Evolutionary conservation across 2,888 invertebrate genomes (phyloP), one percentile per base, ranked within the genome.

Genomic region (Nyleta sp.): DNA sequence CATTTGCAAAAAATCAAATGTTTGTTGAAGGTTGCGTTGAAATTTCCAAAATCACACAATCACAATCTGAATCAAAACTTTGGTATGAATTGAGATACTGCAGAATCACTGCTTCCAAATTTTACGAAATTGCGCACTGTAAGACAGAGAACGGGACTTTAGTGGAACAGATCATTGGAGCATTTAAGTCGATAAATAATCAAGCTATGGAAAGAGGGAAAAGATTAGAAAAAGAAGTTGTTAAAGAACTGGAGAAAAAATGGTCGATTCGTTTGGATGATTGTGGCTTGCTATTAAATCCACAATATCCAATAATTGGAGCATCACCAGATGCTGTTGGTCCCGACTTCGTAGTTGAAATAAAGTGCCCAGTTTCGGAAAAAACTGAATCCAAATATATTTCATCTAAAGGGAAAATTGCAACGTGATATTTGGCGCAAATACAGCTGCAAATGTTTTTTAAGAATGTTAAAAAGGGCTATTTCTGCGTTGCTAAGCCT

Each of bases 391-490:
- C 24, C 31, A 70, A 76, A 18, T 76, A 76, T 40, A 64, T 76
- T 11, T 6, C 42, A 17, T 52, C 8, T 13, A 18, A 40, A 2
- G 70, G 59, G 13, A 62, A 42, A 68, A 62, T 76, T 0, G 15
- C n/a, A 11, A 62, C 28, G 0, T 68, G 42, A 68, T 73, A 46
- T 35, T 31, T 35, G 6, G 70, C 68, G 7, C 85, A 86, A 70
- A 78, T 86, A n/a, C 81, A 85, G 31, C 15, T 85, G 53, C 84
- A 86, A 77, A 86, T 85, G 86, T 76, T 80, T 62, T 70, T 83
- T 20, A 33, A 80, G 17, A 53, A 76, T 10, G 80, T 81, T 55
- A 71, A 64, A 35, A 73, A 79, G 44, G 81, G 79, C 5, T 62
- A 82, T 31, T 84, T 85, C 60, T 83, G 82, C 71, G 80, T 85